Base-by-base conservation (phyloP, 2,113 vertebrate genomes). In the Dasyornis broadbenti region DNA sequence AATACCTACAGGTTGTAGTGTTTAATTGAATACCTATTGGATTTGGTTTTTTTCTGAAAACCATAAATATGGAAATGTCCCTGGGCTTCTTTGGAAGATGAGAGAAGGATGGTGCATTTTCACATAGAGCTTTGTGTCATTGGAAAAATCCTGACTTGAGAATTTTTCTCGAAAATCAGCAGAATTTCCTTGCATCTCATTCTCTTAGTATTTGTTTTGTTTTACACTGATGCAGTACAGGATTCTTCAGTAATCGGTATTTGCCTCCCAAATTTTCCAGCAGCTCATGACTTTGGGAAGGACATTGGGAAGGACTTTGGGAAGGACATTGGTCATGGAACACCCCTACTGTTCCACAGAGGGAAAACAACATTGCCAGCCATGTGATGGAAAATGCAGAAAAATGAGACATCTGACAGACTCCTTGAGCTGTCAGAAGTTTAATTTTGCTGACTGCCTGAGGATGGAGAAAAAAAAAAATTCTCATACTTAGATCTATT, bases 401-500 rank as follows among this genome's bases (percentile, higher is more conserved):
- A 94, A 82, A 71, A 47, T 2, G 2, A 75, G 15, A 40, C 5
- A 53, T 6, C 9, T 82, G 49, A 37, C 30, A 81, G 15, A 18
- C 39, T 33, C 13, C 22, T 53, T 52, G 26, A 88, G 16, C n/a
- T 76, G 10, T 37, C 20, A 71, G 39, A 59, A 33, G 5, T 63
- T 91, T 40, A n/a, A 3, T 54, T 53, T 63, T 66, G 22, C 16
- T 59, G 15, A n/a, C 17, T 39, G 9, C 17, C 47, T 54, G 12
- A 3, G 5, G 3, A 60, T 54, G 6, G n/a, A n/a, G n/a, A 2
- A 8, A 5, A 39, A 28, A 44, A 8, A 31, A 4, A 1, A 15
- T 35, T 54, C 14, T 39, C 63, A 13, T 24, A 11, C 20, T 37
- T 53, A 59, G 2, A 27, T 40, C 4, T 12, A 47, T 44, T 64